These are phyloP conservation scores for Oxytorus armatus DNA, from an alignment of 2,888 invertebrate genomes.

Conservation along the genomic window DNA sequence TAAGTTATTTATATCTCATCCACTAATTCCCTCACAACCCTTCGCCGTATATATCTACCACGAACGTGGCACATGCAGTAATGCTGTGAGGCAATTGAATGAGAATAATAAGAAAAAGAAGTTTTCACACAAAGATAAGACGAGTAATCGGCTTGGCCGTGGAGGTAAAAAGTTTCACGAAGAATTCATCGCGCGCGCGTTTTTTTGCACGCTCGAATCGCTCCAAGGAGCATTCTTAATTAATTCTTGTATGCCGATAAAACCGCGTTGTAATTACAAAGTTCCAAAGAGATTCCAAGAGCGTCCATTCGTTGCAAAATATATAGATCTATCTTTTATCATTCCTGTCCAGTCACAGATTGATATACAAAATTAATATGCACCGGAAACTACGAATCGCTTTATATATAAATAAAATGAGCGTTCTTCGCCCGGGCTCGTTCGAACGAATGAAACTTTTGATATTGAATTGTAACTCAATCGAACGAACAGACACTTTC, in stretches of 20 bases:
- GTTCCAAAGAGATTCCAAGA: constrained; percentile 6
- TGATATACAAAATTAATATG: constrained; percentile 39
- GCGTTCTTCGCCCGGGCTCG: too few relatives aligned
- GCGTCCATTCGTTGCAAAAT: not conserved
- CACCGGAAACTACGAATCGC: constrained; percentile 7
- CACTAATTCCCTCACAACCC: too few relatives aligned
- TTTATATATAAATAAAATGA: not conserved
- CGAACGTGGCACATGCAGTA: not conserved
- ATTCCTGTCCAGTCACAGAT: not conserved
- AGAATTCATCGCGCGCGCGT: not conserved
- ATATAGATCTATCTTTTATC: constrained; percentile 1
- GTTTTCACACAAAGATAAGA: not conserved
- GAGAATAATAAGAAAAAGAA: not conserved
- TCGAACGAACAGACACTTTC: constrained; percentile 17
- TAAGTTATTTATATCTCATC: too few relatives aligned
- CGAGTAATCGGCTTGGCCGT: not conserved
- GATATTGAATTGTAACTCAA: constrained; percentile 57
- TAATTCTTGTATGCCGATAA: constrained; percentile 38
- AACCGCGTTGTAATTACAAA: constrained; percentile 21
- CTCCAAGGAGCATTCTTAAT: constrained; percentile 23
- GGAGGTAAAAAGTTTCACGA: not conserved
- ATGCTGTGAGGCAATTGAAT: not conserved
- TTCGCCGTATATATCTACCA: too few relatives aligned
- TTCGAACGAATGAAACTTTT: constrained; percentile 14
- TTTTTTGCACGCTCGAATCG: not conserved